Conservation (phyloP, 1,140 invertebrate genomes). For the Macrocentrus cingulum region DNA sequence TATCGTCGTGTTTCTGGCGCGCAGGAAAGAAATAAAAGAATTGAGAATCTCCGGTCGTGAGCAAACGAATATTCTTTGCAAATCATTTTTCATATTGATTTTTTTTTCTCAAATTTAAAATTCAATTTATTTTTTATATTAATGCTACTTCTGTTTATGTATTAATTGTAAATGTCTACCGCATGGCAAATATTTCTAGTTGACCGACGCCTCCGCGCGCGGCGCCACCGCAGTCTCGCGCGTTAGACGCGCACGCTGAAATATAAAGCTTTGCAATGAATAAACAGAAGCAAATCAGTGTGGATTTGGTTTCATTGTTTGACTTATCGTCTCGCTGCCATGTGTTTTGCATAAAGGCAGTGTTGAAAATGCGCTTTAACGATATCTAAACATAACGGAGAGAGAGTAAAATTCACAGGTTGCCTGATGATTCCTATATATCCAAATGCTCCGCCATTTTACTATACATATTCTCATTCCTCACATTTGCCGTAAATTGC, state of each 20-base stretch:
- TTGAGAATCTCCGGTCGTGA: conserved; percentile 5
- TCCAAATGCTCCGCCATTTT: not conserved
- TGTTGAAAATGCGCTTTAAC: conserved; percentile 54
- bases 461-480: not conserved
- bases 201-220: too few species aligned
- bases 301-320: conserved; percentile 45
- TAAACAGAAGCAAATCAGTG: conserved; percentile 10
- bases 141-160: too few species aligned
- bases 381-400: conserved; percentile 25
- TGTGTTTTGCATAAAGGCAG: conserved; percentile 54
- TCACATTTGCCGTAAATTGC: conserved; percentile 14
- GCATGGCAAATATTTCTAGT: too few species aligned
- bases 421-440: conserved; percentile 2
- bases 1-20: conserved; percentile 9
- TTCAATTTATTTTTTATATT: too few species aligned
- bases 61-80: conserved; percentile 8
- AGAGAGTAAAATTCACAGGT: not conserved
- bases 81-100: not conserved
- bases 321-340: conserved; percentile 52
- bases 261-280: not conserved
- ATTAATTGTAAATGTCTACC: too few species aligned
- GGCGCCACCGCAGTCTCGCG: not conserved
- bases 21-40: conserved; percentile 8
- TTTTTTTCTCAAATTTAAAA: too few species aligned
- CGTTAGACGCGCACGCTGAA: too few species aligned